Conservation (phyloP, 2,113 vertebrate species). For the Montifringilla adamsi region DNA sequence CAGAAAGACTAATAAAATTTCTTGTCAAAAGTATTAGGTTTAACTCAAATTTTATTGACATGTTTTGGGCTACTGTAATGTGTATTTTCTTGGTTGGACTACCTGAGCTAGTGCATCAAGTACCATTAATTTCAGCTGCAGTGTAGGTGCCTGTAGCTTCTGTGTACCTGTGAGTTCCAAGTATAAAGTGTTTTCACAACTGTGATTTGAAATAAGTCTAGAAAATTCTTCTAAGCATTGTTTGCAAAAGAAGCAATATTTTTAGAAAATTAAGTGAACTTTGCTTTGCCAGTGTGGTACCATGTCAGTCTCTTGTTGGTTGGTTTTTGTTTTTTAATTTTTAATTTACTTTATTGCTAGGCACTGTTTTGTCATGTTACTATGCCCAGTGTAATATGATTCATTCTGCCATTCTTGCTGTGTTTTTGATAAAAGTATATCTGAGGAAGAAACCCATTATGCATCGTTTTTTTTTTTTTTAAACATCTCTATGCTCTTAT, state of each 20-base stretch:
- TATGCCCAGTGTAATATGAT: not conserved
- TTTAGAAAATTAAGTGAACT: not conserved
- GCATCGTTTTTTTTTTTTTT: not conserved
- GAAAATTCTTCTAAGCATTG: not conserved
- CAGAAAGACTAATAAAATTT: not conserved
- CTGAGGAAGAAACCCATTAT: not conserved
- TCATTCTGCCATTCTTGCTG: not conserved
- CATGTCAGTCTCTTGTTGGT: not conserved
- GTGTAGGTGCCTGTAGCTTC: not conserved
- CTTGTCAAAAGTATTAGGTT: not conserved
- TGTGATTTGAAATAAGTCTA: constrained; percentile 1
- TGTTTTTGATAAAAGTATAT: not conserved
- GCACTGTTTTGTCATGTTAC: constrained; percentile 9
- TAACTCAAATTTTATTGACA: rapidly evolving
- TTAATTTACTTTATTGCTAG: not conserved
- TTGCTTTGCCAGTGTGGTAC: not conserved
- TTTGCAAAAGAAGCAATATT: not conserved
- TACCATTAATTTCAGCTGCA: not conserved
- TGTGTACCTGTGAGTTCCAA: not conserved
- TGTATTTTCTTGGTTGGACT: not conserved
- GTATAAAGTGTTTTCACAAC: not conserved
- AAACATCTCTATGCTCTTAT: not conserved
- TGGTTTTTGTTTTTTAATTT: not conserved
- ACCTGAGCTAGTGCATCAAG: not conserved
- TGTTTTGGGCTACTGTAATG: not conserved